Conservation (phyloP, 1,140 invertebrate genomes). For the Formica exsecta region DNA sequence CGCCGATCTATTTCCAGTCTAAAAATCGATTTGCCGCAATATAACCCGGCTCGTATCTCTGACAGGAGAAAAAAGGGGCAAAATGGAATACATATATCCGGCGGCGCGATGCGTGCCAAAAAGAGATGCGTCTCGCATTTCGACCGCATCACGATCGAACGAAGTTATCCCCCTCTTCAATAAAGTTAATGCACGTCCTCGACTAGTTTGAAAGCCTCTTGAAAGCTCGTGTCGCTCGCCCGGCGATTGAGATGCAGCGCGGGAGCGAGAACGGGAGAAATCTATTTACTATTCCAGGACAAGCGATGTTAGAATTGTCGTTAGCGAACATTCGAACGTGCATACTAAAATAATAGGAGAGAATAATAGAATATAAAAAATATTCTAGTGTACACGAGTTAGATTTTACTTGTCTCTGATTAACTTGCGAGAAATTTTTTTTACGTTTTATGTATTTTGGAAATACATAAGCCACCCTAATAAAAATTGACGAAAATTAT, state of each 20-base stretch:
- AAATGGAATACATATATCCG: constrained; percentile 14
- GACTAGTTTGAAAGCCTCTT: constrained; percentile 50
- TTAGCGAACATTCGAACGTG: neutral
- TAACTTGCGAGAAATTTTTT: neutral
- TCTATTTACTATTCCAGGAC: constrained; percentile 45
- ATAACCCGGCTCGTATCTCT: constrained; percentile 24
- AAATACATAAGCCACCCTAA: neutral
- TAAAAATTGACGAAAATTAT: constrained; percentile 23
- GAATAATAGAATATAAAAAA: neutral
- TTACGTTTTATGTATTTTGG: neutral
- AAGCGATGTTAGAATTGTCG: constrained; percentile 39
- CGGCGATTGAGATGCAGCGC: constrained; percentile 49
- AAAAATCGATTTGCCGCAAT: constrained; percentile 59
- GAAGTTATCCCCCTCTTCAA: constrained; percentile 63
- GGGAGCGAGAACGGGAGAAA: constrained; percentile 16
- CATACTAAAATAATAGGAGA: neutral
- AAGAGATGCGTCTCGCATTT: constrained; percentile 63
- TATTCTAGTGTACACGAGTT: neutral
- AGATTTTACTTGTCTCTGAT: neutral
- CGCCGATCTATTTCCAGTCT: constrained; percentile 41
- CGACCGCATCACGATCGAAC: constrained; percentile 61
- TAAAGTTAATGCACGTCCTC: constrained; percentile 69
- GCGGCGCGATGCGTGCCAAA: constrained; percentile 47
- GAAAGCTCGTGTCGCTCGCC: constrained; percentile 37
- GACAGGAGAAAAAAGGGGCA: neutral